Evolutionary conservation across 2,888 invertebrate genomes (phyloP).

Genomic region (Branchellion lobata): DNA sequence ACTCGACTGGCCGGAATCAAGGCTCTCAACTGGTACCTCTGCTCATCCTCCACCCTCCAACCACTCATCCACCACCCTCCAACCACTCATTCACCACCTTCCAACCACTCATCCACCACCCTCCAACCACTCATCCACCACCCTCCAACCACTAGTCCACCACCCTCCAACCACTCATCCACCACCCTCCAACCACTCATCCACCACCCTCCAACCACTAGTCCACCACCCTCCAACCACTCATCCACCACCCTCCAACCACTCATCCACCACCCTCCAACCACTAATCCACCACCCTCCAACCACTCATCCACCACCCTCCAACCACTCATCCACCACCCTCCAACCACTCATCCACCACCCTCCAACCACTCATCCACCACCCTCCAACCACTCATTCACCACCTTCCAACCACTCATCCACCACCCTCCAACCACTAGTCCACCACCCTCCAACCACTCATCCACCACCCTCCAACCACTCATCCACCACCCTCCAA

Average conservation of each 20-base stretch:
- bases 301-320: background rate
- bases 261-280: no score
- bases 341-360: no score
- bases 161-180: background rate
- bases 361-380: background rate
- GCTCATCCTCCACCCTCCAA: background rate
- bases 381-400: background rate
- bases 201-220: no score
- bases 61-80: no score
- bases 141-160: no score
- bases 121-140: background rate
- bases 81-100: no score
- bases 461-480: no score
- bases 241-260: background rate
- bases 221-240: no score
- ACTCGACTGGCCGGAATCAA: slow-evolving; percentile 94
- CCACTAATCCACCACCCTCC: no score
- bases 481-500: no score
- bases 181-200: background rate
- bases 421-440: background rate
- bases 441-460: no score
- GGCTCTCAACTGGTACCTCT: slow-evolving; percentile 83
- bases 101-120: background rate
- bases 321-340: background rate
- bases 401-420: no score